These are phyloP conservation scores for Fragum fragum DNA, from an alignment of 2,888 invertebrate species.

Conservation along the genomic window DNA sequence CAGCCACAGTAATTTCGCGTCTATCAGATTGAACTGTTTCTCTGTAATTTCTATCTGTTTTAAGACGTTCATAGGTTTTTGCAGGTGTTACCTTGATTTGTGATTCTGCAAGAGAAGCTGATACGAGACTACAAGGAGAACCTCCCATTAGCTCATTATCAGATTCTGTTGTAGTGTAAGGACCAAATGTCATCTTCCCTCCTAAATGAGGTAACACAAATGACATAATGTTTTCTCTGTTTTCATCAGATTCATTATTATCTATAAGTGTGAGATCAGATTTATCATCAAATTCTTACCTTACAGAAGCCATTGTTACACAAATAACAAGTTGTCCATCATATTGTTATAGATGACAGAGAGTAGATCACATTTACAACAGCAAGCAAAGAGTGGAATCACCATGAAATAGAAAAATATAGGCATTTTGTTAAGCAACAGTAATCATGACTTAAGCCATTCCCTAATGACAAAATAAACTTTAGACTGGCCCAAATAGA, in stretches of 20 bases:
- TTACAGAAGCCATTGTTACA: constrained; percentile 75
- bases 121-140: too few species aligned
- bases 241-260: neutral
- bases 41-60: too few species aligned
- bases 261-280: neutral
- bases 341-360: constrained; percentile 16
- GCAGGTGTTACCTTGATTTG: neutral
- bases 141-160: too few species aligned
- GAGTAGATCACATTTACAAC: neutral
- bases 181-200: constrained; percentile 59
- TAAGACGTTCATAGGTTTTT: neutral
- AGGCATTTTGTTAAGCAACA: constrained; percentile 78
- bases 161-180: constrained; percentile 38
- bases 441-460: constrained; percentile 10
- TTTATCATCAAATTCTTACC: constrained; percentile 76
- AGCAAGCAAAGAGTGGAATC: neutral
- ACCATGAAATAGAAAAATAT: constrained; percentile 67
- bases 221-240: constrained; percentile 50
- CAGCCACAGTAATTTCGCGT: too few species aligned
- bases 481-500: too few species aligned
- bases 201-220: constrained; percentile 25
- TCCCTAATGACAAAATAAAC: too few species aligned
- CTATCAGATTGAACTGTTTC: too few species aligned
- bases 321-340: constrained; percentile 43
- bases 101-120: too few species aligned